These are phyloP conservation scores for Melanotaenia maccullochi DNA, from an alignment of 2,797 vertebrate species.

Conservation along the genomic window DNA sequence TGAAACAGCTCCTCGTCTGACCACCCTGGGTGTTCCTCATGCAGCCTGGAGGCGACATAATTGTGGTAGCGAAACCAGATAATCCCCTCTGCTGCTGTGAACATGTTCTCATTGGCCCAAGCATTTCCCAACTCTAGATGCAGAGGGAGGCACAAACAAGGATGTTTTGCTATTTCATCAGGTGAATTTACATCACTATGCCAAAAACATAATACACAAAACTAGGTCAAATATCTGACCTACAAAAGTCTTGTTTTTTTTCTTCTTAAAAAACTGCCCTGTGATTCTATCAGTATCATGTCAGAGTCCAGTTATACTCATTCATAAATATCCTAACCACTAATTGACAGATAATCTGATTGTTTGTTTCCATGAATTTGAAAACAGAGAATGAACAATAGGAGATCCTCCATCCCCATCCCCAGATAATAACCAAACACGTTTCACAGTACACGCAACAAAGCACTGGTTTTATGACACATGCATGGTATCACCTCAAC, in stretches of 20 bases:
- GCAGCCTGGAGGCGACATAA: constrained; percentile 82
- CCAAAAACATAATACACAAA: constrained; percentile 6
- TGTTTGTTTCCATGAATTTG: constrained; percentile 56
- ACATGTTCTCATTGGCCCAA: constrained; percentile 93
- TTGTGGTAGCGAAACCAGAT: constrained; percentile 99
- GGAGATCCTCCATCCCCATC: constrained; percentile 23
- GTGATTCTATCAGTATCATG: background rate
- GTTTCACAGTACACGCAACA: constrained; percentile 60
- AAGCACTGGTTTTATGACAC: constrained; percentile 62
- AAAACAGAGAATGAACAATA: constrained; percentile 50
- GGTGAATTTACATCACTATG: constrained; percentile 2
- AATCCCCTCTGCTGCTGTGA: constrained; percentile 89
- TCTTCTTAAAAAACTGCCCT: background rate
- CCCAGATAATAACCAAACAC: constrained; percentile 52
- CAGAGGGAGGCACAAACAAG: constrained; percentile 44
- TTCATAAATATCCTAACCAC: constrained; percentile 28
- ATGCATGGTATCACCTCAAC: constrained; percentile 28
- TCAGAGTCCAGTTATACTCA: background rate
- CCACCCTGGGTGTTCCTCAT: constrained; percentile 82
- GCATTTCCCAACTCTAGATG: constrained; percentile 90
- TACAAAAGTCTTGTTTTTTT: background rate
- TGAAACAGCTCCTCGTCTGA: constrained; percentile 95
- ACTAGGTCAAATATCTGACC: background rate
- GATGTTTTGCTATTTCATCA: constrained; percentile 31
- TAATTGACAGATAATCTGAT: constrained; percentile 36